Conservation (phyloP, 2,888 invertebrate genomes). For the Hypolimnas misippus region DNA sequence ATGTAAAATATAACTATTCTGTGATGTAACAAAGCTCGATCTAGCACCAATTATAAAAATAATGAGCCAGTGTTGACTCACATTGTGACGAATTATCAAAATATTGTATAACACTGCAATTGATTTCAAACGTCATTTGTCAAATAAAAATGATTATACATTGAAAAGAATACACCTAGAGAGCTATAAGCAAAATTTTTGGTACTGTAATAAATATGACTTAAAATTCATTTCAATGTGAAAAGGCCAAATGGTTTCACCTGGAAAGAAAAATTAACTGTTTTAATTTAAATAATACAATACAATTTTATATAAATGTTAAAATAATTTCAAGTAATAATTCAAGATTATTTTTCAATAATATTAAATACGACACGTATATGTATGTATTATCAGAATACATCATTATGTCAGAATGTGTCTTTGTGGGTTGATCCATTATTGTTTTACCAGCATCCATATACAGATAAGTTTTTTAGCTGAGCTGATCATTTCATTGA, state of each 20-base stretch:
- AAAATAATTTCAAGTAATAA: too few species aligned
- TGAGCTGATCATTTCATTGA: too few species aligned
- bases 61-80: slow-evolving; percentile 22
- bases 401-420: too few species aligned
- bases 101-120: slow-evolving; percentile 50
- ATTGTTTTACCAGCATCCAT: too few species aligned
- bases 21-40: slow-evolving; percentile 29
- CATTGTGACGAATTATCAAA: slow-evolving; percentile 41
- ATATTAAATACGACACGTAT: too few species aligned
- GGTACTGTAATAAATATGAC: slow-evolving; percentile 56
- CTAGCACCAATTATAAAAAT: slow-evolving; percentile 43
- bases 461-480: too few species aligned
- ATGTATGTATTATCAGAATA: too few species aligned
- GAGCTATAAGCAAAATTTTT: slow-evolving; percentile 68
- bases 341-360: too few species aligned
- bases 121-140: slow-evolving; percentile 54
- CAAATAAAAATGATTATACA: slow-evolving; percentile 53
- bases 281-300: too few species aligned
- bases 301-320: too few species aligned
- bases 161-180: slow-evolving; percentile 60
- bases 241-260: slow-evolving; percentile 49
- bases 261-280: slow-evolving; percentile 52
- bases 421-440: too few species aligned
- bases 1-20: slow-evolving; percentile 3
- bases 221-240: slow-evolving; percentile 53